Base-by-base conservation (phyloP, 1,140 invertebrate genomes). In the Cotesia chilonis region DNA sequence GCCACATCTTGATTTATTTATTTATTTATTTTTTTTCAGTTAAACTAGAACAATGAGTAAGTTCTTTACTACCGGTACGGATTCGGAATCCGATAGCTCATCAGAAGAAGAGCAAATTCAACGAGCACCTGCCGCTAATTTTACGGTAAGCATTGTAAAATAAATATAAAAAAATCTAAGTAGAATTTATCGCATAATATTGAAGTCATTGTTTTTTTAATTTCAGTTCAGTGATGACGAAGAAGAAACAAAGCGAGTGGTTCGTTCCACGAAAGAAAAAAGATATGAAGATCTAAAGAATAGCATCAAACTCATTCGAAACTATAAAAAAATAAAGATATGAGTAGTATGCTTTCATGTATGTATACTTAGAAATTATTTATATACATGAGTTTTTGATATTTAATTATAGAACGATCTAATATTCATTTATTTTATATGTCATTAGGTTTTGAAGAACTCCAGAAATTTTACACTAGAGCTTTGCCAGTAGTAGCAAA, bases 291-390 rank as follows among this genome's bases (percentile, higher is more conserved):
- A 99, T 78, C 88, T 99, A 3, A 93, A 93, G 55, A 94, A 93
- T 76, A 92, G 97, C 37, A 98, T 99, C 70, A 97, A 97, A 83
- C 92, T 93, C 68, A 92, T 99, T 64, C 90, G 93, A 74, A 99
- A 99, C 85, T 95, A 94, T 80, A 96, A 97, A 83, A 99, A 84
- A 99, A 98, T 77, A 99, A 98, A 85, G 98, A 99, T 85, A 96
- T 99, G 90, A 93, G 95, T 38, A 98, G 95, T 80, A 93, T 99
- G 79, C 87, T 99, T 14, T 92, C 92, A 76, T 95, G 96, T 94
- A 88, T 87, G 88, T 88, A 73, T 69, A 20, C 3, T 51, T 54
- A 0, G 54, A 14, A 3, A 20, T 20, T 63, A 17, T 36, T 28
- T 12, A 59, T 55, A 12, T 60, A 60, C 61, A 61, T 4, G 69